These are phyloP conservation scores for Trematocara stigmaticum DNA, from an alignment of 2,113 vertebrate species.

Conservation along the genomic window DNA sequence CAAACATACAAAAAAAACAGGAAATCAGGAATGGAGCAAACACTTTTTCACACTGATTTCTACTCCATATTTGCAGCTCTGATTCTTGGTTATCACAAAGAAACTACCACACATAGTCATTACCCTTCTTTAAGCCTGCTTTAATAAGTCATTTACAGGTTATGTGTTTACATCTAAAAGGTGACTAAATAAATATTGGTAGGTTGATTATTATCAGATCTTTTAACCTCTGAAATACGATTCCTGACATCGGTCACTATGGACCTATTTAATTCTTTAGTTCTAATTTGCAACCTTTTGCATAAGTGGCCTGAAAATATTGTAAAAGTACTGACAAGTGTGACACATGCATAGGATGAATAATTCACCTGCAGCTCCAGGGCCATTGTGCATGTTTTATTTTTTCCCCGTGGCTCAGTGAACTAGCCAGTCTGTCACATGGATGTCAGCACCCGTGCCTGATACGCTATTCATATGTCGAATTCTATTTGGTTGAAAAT, in stretches of 20 bases:
- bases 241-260: background rate
- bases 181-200: background rate
- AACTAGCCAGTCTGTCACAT: background rate
- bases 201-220: rapidly evolving
- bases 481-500: background rate
- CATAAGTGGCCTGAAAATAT: background rate
- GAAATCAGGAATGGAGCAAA: background rate
- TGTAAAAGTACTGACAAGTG: background rate
- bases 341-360: background rate
- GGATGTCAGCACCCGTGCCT: background rate
- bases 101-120: background rate
- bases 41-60: background rate
- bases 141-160: background rate
- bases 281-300: rapidly evolving
- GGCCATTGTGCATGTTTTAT: background rate
- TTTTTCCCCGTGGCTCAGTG: background rate
- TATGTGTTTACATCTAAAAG: background rate
- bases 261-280: rapidly evolving
- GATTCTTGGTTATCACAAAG: background rate
- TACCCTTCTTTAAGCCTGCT: background rate
- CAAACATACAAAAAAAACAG: background rate
- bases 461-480: background rate
- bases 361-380: background rate
- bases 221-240: background rate
- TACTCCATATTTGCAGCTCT: background rate